Percentiles rank a stretch among this genome's conserved stretches.
Evolutionary conservation across 1,140 invertebrate species (phyloP).

Genomic region (Rhynchophorus ferrugineus): DNA sequence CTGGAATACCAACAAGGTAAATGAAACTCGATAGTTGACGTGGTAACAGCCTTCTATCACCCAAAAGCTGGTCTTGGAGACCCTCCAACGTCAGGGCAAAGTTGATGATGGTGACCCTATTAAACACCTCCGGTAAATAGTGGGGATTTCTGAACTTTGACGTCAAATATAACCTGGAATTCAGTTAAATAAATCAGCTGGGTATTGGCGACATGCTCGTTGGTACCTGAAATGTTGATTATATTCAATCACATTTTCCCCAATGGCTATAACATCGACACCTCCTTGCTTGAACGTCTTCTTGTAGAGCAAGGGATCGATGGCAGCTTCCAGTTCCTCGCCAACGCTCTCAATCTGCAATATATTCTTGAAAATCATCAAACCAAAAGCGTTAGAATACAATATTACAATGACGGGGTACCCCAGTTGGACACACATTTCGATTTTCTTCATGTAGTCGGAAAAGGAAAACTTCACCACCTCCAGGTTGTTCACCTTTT

Average conservation of each 20-base stretch:
- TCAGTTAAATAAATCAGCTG: not conserved
- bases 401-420: conserved; percentile 63
- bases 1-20: conserved; percentile 34
- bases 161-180: conserved; percentile 70
- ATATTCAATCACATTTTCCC: conserved; percentile 76
- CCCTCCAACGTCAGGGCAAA: conserved; percentile 86
- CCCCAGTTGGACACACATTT: conserved; percentile 77
- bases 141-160: conserved; percentile 86
- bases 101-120: conserved; percentile 87
- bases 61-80: conserved; percentile 82
- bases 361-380: not conserved
- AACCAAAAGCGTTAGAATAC: not conserved
- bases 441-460: conserved; percentile 78
- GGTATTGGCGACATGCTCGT: too few relatives aligned
- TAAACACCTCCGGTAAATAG: conserved; percentile 82
- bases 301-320: conserved; percentile 77
- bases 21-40: too few relatives aligned
- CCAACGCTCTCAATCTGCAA: conserved; percentile 60
- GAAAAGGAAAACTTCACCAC: conserved; percentile 72
- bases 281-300: conserved; percentile 75
- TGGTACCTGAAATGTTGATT: conserved; percentile 61
- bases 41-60: too few relatives aligned
- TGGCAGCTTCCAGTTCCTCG: conserved; percentile 77
- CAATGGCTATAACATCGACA: conserved; percentile 71
- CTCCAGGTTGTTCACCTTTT: conserved; percentile 71